These are phyloP conservation scores for Takifugu flavidus DNA, from an alignment of 2,113 vertebrate genomes.

Conservation along the genomic window DNA sequence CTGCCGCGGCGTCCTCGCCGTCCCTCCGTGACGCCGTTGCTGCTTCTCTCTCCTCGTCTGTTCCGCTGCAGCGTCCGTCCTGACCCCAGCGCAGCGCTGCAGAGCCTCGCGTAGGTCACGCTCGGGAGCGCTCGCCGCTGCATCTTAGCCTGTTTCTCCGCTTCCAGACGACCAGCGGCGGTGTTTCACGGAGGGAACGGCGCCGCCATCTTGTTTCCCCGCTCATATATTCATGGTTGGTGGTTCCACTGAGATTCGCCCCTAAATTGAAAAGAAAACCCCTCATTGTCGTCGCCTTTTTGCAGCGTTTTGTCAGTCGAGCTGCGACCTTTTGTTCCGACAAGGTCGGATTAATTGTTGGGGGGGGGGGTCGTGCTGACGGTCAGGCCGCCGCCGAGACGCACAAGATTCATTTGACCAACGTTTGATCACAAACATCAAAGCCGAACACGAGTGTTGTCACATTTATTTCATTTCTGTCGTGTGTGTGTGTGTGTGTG, in stretches of 20 bases:
- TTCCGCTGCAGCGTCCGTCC: neutral
- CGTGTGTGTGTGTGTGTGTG: neutral
- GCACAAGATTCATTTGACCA: no score
- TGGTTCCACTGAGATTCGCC: conserved; percentile 62
- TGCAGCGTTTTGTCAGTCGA: conserved; percentile 22
- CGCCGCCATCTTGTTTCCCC: conserved; percentile 15
- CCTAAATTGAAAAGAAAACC: conserved; percentile 30
- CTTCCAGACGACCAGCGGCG: no score
- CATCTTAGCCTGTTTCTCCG: no score
- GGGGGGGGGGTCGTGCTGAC: conserved; percentile 58
- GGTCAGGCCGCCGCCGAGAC: conserved; percentile 47
- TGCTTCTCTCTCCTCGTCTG: conserved; percentile 10
- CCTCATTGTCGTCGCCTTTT: conserved; percentile 41
- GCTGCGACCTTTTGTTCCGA: conserved; percentile 49
- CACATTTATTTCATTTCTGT: neutral
- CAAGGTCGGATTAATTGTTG: conserved; percentile 55
- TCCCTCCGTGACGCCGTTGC: conserved; percentile 21
- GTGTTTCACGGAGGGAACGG: no score
- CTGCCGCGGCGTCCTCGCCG: neutral
- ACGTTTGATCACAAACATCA: no score
- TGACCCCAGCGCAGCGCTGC: no score
- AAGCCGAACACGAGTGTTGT: no score
- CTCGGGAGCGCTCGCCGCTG: neutral
- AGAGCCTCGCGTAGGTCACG: no score
- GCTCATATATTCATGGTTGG: conserved; percentile 54